phyloP scores from a whole-genome alignment of 2,797 vertebrate species.

The Pteronotus mesoamericanus region DNA sequence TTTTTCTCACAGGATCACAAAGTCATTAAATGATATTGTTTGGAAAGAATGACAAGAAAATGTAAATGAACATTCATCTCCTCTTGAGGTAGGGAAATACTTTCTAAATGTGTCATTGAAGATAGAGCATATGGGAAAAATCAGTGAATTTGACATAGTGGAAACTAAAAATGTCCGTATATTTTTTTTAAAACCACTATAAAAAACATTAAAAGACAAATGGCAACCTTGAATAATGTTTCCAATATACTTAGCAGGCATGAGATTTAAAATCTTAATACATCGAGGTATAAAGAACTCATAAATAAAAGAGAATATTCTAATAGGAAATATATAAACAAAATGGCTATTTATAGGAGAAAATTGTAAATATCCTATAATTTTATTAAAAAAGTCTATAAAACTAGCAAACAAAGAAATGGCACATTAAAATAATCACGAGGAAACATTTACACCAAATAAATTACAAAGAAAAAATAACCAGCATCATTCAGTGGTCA shows the following conservation, averaged over 20 bases:
- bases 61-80: neutral
- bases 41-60: neutral
- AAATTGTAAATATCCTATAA: neutral
- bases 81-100: neutral
- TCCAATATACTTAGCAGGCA: neutral
- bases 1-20: conserved; percentile 7
- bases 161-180: neutral
- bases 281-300: neutral
- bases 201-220: neutral
- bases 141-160: neutral
- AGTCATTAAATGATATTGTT: neutral
- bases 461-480: conserved; percentile 2
- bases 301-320: neutral
- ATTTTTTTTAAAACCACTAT: neutral
- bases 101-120: neutral
- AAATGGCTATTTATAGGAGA: neutral
- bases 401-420: conserved; percentile 19
- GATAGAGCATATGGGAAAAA: neutral
- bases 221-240: neutral
- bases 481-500: neutral
- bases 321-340: neutral
- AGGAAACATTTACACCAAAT: neutral
- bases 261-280: neutral
- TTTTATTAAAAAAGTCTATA: neutral
- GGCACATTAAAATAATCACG: neutral